Percentiles rank a stretch among this genome's conserved stretches.
Conservation (phyloP, 2,888 invertebrate species). For the Hydrotaea diabolus region DNA sequence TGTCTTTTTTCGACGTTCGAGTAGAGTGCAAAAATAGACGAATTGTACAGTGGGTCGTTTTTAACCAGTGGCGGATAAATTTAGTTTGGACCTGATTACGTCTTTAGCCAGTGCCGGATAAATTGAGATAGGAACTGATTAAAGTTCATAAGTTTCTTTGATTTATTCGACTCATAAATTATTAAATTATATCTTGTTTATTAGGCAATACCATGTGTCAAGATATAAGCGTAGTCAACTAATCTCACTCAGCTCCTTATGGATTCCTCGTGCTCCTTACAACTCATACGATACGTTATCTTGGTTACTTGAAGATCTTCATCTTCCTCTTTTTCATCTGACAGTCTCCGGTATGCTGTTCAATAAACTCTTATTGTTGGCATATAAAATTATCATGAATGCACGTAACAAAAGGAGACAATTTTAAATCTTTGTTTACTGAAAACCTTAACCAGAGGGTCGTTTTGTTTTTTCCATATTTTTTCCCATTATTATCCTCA, state of each 20-base stretch:
- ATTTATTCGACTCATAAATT: no score
- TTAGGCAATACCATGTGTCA: no score
- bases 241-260: not conserved
- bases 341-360: not conserved
- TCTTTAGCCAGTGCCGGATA: no score
- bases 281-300: not conserved
- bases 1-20: no score
- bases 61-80: no score
- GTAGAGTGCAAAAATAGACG: no score
- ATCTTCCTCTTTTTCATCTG: not conserved
- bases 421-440: slow-evolving; percentile 23
- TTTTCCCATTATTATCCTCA: slow-evolving; percentile 3
- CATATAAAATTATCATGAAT: not conserved
- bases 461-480: slow-evolving; percentile 2
- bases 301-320: not conserved
- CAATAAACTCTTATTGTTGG: not conserved
- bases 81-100: no score
- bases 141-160: no score
- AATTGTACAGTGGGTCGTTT: no score
- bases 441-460: not conserved
- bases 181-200: no score
- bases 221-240: no score
- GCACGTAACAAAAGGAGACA: not conserved
- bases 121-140: no score
- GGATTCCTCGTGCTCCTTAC: not conserved